These are phyloP conservation scores for Darevskia mixta DNA, from an alignment of 2,797 vertebrate genomes.

Conservation along the genomic window DNA sequence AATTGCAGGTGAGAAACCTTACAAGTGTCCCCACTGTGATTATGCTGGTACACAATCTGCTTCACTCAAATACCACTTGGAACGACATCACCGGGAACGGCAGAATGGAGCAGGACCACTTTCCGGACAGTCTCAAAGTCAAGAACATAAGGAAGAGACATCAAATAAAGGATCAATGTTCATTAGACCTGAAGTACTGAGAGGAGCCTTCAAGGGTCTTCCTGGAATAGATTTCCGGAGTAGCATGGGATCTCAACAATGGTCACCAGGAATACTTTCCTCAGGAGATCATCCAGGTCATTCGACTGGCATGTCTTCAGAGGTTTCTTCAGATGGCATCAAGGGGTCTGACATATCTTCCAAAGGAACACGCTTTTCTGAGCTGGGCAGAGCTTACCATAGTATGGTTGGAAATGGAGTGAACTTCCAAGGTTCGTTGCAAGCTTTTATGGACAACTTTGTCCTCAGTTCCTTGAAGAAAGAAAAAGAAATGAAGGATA, in stretches of 20 bases:
- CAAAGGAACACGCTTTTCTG: slow-evolving; percentile 91
- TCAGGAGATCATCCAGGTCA: slow-evolving; percentile 89
- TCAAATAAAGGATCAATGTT: slow-evolving; percentile 86
- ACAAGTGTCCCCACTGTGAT: slow-evolving; percentile 98
- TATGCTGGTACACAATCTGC: slow-evolving; percentile 99
- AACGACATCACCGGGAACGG: slow-evolving; percentile 95
- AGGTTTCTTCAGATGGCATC: slow-evolving; percentile 82
- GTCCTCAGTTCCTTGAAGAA: slow-evolving; percentile 95
- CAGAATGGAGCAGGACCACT: slow-evolving; percentile 92
- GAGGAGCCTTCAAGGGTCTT: slow-evolving; percentile 92
- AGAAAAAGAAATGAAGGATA: slow-evolving; percentile 90
- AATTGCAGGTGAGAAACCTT: slow-evolving; percentile 95
- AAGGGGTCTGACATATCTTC: slow-evolving; percentile 84
- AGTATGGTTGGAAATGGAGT: slow-evolving; percentile 94
- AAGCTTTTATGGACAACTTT: slow-evolving; percentile 98
- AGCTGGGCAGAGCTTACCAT: slow-evolving; percentile 93
- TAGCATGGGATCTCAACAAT: slow-evolving; percentile 90
- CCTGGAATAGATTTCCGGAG: slow-evolving; percentile 91
- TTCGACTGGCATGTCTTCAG: slow-evolving; percentile 79
- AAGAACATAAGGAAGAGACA: slow-evolving; percentile 92
- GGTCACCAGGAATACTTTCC: slow-evolving; percentile 88
- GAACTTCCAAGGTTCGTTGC: slow-evolving; percentile 96
- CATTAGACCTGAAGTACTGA: slow-evolving; percentile 93
- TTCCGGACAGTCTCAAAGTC: slow-evolving; percentile 79
- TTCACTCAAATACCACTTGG: slow-evolving; percentile 97